Evolutionary conservation across 2,797 vertebrate genomes (phyloP), one percentile per base, ranked within the genome.

Genomic region (Eulemur rubriventer): DNA sequence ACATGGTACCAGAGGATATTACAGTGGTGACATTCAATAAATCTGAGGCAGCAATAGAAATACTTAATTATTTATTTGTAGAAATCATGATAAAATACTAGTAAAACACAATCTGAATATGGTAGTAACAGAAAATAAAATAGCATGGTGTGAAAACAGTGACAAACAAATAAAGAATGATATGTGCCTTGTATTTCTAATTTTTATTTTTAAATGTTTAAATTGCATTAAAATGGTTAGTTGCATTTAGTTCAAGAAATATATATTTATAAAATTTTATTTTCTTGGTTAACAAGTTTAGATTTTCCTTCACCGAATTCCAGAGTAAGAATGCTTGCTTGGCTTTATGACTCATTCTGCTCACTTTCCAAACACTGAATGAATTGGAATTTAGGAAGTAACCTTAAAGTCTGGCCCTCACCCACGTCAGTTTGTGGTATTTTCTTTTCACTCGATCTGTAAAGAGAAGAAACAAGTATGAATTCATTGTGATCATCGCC

Each of bases 61-160:
- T 91, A 96, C 92, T 96, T 95, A 96, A 96, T 97, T 94, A 97
- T 73, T 28, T 93, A 79, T 81, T 91, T 61, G 61, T 70, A 89
- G 72, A 96, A 87, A 96, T 91, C 43, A 69, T 88, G 84, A 96
- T 93, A 83, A 84, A 95, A 91, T 61, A 61, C 38, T 43, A 43
- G 11, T 7, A 13, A 61, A 81, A 43, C 79, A 59, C 69, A 78
- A 86, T 96, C 41, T 43, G 61, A 73, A 82, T 89, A 67, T 85
- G 28, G 6, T 35, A 75, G 59, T 55, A 81, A 87, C 63, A 91
- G 67, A 87, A 96, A 94, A 70, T 85, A 91, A 94, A 90, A 90
- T 59, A 65, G 33, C 33, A 78, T 41, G 22, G 6, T n/a, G 5
- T 78, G 26, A 82, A 91, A 92, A 93, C 35, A 35, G 18, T 93